Conservation (phyloP, 1,140 invertebrate species). For the Parasteatoda tepidariorum region DNA sequence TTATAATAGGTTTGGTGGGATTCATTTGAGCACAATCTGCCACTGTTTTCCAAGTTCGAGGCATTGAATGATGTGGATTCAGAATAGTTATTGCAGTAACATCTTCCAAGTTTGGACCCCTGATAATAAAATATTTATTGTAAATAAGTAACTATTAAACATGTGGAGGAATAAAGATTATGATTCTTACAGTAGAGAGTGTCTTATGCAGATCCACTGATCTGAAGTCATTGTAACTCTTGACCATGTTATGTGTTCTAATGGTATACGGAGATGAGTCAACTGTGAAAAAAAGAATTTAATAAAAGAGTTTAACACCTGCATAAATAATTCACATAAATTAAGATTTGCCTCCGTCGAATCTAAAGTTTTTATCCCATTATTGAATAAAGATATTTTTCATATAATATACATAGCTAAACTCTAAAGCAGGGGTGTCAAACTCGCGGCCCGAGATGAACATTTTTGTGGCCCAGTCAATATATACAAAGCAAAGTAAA, state of each 20-base stretch:
- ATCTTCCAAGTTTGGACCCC: conserved; percentile 41
- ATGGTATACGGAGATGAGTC: conserved; percentile 67
- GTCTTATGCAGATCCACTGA: conserved; percentile 68
- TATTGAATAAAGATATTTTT: too few relatives aligned
- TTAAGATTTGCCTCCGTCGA: too few relatives aligned
- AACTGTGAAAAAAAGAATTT: conserved; percentile 66
- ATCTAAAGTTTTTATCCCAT: too few relatives aligned
- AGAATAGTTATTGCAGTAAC: conserved; percentile 67
- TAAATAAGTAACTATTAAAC: not conserved
- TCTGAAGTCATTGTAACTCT: conserved; percentile 69
- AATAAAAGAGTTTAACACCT: too few relatives aligned
- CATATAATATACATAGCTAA: too few relatives aligned
- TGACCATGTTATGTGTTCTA: conserved; percentile 69
- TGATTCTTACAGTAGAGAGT: conserved; percentile 59
- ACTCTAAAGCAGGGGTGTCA: too few relatives aligned
- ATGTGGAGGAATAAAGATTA: not conserved
- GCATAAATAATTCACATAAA: too few relatives aligned
- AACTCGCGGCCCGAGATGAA: too few relatives aligned
- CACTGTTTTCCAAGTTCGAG: conserved; percentile 67
- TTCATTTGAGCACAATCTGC: conserved; percentile 69
- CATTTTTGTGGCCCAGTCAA: too few relatives aligned
- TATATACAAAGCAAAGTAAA: too few relatives aligned
- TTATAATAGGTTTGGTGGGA: conserved; percentile 67
- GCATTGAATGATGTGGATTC: conserved; percentile 67
- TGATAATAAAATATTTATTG: not conserved